Base-by-base conservation (phyloP, 2,113 vertebrate genomes). In the Hippolais icterina region DNA sequence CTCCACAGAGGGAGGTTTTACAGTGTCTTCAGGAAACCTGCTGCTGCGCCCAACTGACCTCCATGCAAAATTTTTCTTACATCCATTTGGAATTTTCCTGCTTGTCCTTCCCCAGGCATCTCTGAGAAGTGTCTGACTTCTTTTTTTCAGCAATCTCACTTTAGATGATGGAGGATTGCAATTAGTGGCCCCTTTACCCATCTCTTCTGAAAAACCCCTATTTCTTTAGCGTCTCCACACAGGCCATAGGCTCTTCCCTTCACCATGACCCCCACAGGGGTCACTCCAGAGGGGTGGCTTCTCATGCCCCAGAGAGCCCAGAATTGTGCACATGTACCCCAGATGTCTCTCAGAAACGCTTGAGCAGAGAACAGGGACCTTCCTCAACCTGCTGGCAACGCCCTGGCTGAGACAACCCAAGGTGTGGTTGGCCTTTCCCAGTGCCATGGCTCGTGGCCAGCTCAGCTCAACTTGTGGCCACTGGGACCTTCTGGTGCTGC, bases 401-500 rank as follows among this genome's bases (percentile, higher is more conserved):
- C 35, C 50, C n/a, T 18, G 50, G 59, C 65, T 46, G 50, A 42
- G 6, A 42, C 25, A 68, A 4, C 7, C 33, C 87, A 54, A 54
- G 37, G 15, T 17, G 52, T 6, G 33, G 24, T 1, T 76, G 50
- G 20, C 31, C 31, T 74, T 56, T 49, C 54, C 39, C 54, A 68
- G 25, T 3, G 17, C n/a, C 44, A 57, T 19, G 22, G 39, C 22
- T 57, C 4, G 0, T 1, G 39, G 20, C 49, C 50, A 35, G 29
- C 53, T 89, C 4, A 1, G 4, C 61, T 68, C 87, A 64, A 0
- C 14, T 29, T 28, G 31, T 15, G 61, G 76, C 57, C 71, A 28
- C 21, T 2, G 1, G 18, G 41, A 76, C 6, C 14, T 42, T 25
- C 0, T 0, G 15, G 29, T 1, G 3, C 17, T 61, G 52, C 61